phyloP scores from a whole-genome alignment of 1,140 invertebrate genomes.

The Patella vulgata region DNA sequence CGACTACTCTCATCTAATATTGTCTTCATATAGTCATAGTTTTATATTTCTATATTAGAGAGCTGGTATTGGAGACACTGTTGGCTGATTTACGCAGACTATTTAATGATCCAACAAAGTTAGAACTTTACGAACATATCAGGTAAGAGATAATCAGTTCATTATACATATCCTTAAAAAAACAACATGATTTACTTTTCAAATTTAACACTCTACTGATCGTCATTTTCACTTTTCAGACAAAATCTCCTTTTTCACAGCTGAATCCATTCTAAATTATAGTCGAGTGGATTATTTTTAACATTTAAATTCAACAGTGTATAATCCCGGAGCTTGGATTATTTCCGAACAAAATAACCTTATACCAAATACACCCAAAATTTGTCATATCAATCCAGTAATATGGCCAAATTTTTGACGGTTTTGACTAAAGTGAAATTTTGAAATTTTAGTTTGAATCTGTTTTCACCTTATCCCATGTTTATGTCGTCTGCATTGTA shows the following conservation, averaged over 20 bases:
- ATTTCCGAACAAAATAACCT: too few relatives aligned
- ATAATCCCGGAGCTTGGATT: neutral
- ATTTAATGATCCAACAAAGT: conserved; percentile 53
- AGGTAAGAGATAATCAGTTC: conserved; percentile 38
- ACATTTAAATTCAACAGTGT: neutral
- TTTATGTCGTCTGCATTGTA: too few relatives aligned
- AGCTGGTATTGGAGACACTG: conserved; percentile 44
- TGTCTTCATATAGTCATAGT: too few relatives aligned
- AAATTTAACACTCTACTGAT: neutral
- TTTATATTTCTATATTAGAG: conserved; percentile 29
- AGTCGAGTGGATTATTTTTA: neutral
- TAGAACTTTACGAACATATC: conserved; percentile 58
- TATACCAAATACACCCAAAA: too few relatives aligned
- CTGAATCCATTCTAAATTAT: neutral
- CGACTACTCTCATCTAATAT: conserved; percentile 8
- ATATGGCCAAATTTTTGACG: too few relatives aligned
- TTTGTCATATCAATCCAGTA: too few relatives aligned
- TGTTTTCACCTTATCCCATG: too few relatives aligned
- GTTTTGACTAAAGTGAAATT: too few relatives aligned
- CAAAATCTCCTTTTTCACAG: neutral
- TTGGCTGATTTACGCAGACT: conserved; percentile 45
- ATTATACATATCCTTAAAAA: neutral
- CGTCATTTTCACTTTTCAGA: neutral
- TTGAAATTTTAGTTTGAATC: too few relatives aligned
- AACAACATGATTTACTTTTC: neutral